A percentile compares a stretch with the other conserved stretches of the same genome.
Conservation (phyloP, 1,140 invertebrate genomes). For the Hesperophylax magnus region DNA sequence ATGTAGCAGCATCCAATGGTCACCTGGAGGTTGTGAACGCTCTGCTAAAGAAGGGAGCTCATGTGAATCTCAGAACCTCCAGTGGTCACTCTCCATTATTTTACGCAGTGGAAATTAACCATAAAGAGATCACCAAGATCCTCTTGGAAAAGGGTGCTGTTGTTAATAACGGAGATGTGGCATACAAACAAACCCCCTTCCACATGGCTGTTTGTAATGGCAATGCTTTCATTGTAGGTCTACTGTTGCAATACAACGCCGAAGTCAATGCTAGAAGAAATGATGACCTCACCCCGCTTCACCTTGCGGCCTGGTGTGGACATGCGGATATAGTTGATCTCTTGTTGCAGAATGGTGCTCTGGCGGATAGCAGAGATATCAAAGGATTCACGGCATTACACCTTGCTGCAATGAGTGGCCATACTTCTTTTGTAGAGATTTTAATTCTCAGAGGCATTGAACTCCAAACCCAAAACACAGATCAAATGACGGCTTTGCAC, state of each 20-base stretch:
- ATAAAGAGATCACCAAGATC: not conserved
- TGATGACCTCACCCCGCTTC: not conserved
- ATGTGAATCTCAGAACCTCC: too few relatives aligned
- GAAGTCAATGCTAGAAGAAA: not conserved
- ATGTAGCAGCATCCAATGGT: not conserved
- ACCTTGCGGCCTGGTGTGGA: not conserved
- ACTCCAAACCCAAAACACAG: slow-evolving; percentile 81
- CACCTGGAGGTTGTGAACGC: not conserved
- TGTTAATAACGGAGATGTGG: not conserved
- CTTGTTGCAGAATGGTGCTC: not conserved
- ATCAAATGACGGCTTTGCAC: slow-evolving; percentile 88
- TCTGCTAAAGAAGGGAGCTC: too few relatives aligned
- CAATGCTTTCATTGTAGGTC: not conserved
- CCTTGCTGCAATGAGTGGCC: not conserved
- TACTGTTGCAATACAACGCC: not conserved
- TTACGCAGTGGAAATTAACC: not conserved
- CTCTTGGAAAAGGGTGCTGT: not conserved
- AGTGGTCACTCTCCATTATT: not conserved
- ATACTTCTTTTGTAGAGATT: not conserved
- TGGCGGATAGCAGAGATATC: not conserved
- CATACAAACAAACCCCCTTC: not conserved
- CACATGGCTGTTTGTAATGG: not conserved
- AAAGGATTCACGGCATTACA: not conserved
- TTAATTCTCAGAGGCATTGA: slow-evolving; percentile 55
- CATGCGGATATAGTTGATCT: not conserved